These are phyloP conservation scores for Hydrotaea cyrtoneurina DNA, from an alignment of 2,888 invertebrate genomes.

Conservation along the genomic window DNA sequence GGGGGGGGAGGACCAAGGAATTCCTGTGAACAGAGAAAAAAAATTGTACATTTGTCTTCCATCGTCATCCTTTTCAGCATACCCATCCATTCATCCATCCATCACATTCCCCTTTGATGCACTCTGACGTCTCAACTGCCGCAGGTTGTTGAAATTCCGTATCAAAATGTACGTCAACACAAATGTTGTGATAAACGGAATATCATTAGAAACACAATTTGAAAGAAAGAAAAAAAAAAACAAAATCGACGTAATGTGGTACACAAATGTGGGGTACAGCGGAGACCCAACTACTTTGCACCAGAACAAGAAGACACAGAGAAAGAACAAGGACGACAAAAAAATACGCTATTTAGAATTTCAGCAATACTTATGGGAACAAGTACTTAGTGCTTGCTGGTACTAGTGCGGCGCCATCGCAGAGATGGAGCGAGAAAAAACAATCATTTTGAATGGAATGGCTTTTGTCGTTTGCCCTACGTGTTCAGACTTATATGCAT, in stretches of 20 bases:
- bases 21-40: not conserved
- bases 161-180: slow-evolving; percentile 37
- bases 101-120: not conserved
- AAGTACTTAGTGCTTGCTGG: not conserved
- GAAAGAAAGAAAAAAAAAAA: slow-evolving; percentile 16
- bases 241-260: not conserved
- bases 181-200: slow-evolving; percentile 37
- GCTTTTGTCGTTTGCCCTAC: slow-evolving; percentile 24
- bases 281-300: not conserved
- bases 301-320: not conserved
- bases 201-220: not conserved
- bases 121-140: not conserved
- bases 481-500: not conserved
- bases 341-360: slow-evolving; percentile 3
- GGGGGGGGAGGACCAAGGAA: not conserved
- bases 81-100: slow-evolving; percentile 12
- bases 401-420: not conserved
- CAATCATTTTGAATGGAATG: not conserved
- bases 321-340: not conserved
- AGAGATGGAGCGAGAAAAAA: not conserved
- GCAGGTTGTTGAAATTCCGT: slow-evolving; percentile 27
- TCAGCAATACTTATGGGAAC: not conserved
- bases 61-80: slow-evolving; percentile 17
- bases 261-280: not conserved
- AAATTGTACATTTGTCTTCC: not conserved